Evolutionary conservation across 2,113 vertebrate species (phyloP).

Genomic region (Hucho hucho): DNA sequence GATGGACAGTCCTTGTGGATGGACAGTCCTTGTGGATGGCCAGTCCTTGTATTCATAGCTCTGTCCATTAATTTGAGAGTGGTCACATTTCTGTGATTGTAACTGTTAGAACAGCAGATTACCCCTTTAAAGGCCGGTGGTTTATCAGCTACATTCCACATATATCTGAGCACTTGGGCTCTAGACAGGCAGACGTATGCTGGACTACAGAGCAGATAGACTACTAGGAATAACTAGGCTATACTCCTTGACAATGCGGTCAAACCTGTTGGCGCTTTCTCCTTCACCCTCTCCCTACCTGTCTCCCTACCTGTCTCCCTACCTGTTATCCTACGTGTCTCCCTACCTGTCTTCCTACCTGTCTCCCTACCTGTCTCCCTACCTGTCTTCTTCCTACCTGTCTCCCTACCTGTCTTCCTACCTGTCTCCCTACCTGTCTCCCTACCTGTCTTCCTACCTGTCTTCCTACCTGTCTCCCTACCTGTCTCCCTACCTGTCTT

Average conservation of each 20-base stretch:
- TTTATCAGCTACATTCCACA: slow-evolving; percentile 68
- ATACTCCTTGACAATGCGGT: slow-evolving; percentile 30
- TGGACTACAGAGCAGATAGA: slow-evolving; percentile 10
- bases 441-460: no score
- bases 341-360: no score
- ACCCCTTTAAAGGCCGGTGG: slow-evolving; percentile 20
- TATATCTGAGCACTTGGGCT: slow-evolving; percentile 47
- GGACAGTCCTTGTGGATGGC: no score
- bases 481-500: neutral
- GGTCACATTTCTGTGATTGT: no score
- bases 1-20: no score
- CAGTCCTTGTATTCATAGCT: no score
- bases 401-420: neutral
- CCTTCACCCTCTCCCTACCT: neutral
- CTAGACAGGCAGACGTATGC: slow-evolving; percentile 14
- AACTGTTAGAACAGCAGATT: neutral
- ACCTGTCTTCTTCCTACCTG: no score
- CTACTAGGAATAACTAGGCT: neutral
- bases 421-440: no score
- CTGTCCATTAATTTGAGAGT: no score
- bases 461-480: no score
- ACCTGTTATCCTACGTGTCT: no score
- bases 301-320: no score
- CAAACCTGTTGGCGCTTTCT: slow-evolving; percentile 47
- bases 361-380: neutral